phyloP scores from a whole-genome alignment of 2,113 vertebrate species.

The Aptenodytes patagonicus region DNA sequence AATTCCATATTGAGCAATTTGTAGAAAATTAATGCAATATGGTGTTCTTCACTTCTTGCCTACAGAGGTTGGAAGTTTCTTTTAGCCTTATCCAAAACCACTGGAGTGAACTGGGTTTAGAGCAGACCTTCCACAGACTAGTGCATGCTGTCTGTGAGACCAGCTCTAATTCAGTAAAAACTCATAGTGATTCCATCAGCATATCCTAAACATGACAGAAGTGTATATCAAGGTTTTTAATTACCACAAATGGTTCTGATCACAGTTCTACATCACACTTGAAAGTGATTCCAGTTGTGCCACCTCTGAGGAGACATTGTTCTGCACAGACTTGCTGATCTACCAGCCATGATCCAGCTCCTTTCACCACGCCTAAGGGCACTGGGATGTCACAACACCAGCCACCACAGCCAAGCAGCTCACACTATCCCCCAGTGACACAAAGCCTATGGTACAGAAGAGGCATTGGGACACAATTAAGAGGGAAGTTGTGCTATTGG shows the following conservation, averaged over 20 bases:
- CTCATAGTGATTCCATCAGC: not conserved
- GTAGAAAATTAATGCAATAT: slow-evolving; percentile 34
- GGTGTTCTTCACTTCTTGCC: not conserved
- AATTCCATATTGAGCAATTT: slow-evolving; percentile 1
- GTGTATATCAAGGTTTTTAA: not conserved
- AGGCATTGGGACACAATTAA: accelerated
- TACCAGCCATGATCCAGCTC: not conserved
- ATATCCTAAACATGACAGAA: not conserved
- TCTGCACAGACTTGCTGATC: not conserved
- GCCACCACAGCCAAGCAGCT: not conserved
- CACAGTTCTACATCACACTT: not conserved
- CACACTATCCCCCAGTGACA: not conserved
- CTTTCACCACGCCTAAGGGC: not conserved
- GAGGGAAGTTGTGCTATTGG: not conserved
- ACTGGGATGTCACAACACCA: not conserved
- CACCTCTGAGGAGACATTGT: not conserved
- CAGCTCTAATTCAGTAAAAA: not conserved
- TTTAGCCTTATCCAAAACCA: not conserved
- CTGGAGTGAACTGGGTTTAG: not conserved
- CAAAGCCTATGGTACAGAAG: not conserved
- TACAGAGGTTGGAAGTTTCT: not conserved
- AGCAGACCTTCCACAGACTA: not conserved
- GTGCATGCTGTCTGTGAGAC: not conserved
- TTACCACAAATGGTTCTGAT: not conserved
- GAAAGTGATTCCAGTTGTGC: not conserved